A percentile compares a stretch with the other conserved stretches of the same genome.
phyloP scores from a whole-genome alignment of 1,140 invertebrate species.

The Phocides pigmalion region DNA sequence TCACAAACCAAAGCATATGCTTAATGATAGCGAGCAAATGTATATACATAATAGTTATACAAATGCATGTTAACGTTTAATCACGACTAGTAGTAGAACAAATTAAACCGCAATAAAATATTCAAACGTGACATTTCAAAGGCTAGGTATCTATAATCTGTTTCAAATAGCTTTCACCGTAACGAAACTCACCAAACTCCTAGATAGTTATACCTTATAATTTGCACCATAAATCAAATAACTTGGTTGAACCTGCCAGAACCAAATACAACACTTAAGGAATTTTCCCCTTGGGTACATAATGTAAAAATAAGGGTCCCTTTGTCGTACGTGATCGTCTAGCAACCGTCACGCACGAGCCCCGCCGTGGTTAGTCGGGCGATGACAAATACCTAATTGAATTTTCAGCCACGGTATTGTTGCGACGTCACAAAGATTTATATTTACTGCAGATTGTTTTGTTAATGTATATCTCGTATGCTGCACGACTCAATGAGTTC shows the following conservation, averaged over 20 bases:
- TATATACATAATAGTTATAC: not conserved
- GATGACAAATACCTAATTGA: slow-evolving; percentile 72
- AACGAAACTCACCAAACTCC: not conserved
- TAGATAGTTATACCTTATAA: slow-evolving; percentile 28
- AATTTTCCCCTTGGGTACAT: slow-evolving; percentile 37
- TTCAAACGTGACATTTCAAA: not conserved
- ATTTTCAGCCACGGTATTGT: slow-evolving; percentile 65
- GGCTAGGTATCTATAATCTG: slow-evolving; percentile 7
- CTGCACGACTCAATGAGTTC: too few species aligned
- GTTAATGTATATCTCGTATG: slow-evolving; percentile 2
- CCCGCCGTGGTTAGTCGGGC: slow-evolving; percentile 48
- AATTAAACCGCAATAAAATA: slow-evolving; percentile 1
- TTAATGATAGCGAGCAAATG: too few species aligned
- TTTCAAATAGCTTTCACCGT: not conserved
- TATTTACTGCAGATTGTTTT: slow-evolving; percentile 37
- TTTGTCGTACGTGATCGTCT: slow-evolving; percentile 53
- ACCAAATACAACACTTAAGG: slow-evolving; percentile 38
- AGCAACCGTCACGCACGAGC: slow-evolving; percentile 52
- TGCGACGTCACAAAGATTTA: slow-evolving; percentile 54
- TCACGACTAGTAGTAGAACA: not conserved
- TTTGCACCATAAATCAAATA: slow-evolving; percentile 44
- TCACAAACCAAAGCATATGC: too few species aligned
- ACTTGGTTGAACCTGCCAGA: slow-evolving; percentile 40
- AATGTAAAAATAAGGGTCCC: slow-evolving; percentile 51
- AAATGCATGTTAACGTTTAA: too few species aligned